Conservation (phyloP, 2,888 invertebrate species). For the Sarcophaga carnaria region DNA sequence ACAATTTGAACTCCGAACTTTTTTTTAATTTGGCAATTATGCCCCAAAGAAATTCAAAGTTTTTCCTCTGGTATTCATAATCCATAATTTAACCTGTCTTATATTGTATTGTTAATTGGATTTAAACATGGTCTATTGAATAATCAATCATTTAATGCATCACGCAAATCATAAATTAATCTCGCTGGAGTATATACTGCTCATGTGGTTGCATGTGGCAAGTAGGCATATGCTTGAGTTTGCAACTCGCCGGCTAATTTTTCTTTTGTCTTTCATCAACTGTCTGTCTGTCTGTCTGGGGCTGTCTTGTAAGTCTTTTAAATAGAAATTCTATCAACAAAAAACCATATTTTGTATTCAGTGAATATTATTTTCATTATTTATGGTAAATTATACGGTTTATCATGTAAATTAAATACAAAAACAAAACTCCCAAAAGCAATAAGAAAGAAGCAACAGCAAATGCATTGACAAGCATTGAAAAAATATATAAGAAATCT, state of each 20-base stretch:
- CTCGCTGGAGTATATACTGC: no score
- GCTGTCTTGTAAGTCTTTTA: constrained; percentile 64
- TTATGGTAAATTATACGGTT: constrained; percentile 68
- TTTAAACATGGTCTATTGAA: no score
- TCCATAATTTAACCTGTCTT: no score
- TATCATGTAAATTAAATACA: constrained; percentile 65
- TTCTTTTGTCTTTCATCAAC: constrained; percentile 10
- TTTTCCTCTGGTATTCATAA: no score
- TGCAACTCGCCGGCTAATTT: not conserved
- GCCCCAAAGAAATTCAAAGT: no score
- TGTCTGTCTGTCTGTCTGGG: constrained; percentile 39
- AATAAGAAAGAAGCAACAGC: not conserved
- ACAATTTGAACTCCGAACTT: no score
- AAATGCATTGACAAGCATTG: not conserved
- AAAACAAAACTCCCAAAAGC: constrained; percentile 38
- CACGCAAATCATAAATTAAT: not conserved
- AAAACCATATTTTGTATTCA: no score
- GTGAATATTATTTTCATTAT: constrained; percentile 54
- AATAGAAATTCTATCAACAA: constrained; percentile 64
- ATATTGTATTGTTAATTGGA: no score
- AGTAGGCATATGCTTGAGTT: not conserved
- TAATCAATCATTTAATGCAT: not conserved
- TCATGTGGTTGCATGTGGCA: not conserved
- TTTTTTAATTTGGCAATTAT: no score
- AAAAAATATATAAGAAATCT: not conserved